phyloP scores from a whole-genome alignment of 1,140 invertebrate species.

The Pseudomyrmex dendroicus region DNA sequence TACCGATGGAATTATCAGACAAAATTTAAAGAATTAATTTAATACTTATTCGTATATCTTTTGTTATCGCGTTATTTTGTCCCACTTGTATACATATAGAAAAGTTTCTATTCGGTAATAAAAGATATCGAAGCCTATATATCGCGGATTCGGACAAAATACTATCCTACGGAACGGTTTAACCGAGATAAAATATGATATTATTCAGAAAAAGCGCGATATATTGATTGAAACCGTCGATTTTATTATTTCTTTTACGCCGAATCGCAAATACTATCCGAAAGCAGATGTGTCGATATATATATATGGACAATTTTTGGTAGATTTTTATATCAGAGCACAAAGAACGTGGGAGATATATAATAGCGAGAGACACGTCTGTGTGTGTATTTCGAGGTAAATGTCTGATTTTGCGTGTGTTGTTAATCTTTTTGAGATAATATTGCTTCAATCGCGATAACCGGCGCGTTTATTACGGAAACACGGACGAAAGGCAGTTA shows the following conservation, averaged over 20 bases:
- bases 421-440: conserved; percentile 9
- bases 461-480: conserved; percentile 19
- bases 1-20: background rate
- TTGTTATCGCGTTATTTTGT: background rate
- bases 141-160: conserved; percentile 9
- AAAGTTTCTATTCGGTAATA: background rate
- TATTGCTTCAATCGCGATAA: conserved; percentile 1
- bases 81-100: background rate
- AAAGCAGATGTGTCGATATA: background rate
- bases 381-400: too few relatives aligned
- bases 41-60: background rate
- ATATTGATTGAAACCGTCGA: conserved; percentile 22
- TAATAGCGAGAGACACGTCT: too few relatives aligned
- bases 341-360: background rate
- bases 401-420: background rate
- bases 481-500: conserved; percentile 44
- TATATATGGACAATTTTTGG: background rate
- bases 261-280: background rate
- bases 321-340: conserved; percentile 1
- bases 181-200: conserved; percentile 35
- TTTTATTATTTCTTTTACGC: conserved; percentile 13
- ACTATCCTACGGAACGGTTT: conserved; percentile 4
- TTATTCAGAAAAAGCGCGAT: conserved; percentile 8
- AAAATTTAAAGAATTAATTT: background rate
- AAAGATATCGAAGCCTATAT: background rate